These are phyloP conservation scores for Zoanthus gigantus DNA, from an alignment of 92 coral and sea anemone genomes.

Conservation along the genomic window DNA sequence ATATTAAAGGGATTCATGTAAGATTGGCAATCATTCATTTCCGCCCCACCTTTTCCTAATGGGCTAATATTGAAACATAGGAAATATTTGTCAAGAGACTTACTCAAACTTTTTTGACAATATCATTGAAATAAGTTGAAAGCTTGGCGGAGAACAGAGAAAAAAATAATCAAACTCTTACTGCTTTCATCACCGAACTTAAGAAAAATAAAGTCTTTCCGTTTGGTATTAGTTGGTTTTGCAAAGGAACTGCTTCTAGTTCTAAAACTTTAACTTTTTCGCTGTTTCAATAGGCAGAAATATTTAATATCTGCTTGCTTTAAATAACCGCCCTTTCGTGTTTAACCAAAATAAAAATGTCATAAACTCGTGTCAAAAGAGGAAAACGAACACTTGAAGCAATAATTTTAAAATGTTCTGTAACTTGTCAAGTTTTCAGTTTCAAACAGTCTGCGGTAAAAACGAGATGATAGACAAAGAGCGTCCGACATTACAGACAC, in stretches of 20 bases:
- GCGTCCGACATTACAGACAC: not conserved
- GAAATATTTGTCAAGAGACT: not conserved
- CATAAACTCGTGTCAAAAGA: not conserved
- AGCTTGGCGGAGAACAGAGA: not conserved
- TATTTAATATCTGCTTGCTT: not conserved
- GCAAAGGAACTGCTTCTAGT: not conserved
- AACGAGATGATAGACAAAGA: not conserved
- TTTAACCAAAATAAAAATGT: not conserved
- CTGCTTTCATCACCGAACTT: not conserved
- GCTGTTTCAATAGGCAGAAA: not conserved
- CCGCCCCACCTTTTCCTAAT: conserved; percentile 15
- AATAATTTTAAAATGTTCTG: not conserved
- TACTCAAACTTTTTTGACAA: not conserved
- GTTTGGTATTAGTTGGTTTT: not conserved
- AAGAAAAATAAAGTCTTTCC: not conserved
- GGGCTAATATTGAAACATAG: not conserved
- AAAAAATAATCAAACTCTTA: not conserved
- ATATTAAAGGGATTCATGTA: not conserved
- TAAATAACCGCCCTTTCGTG: not conserved
- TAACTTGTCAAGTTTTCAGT: not conserved
- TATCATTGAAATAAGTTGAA: not conserved
- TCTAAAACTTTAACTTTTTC: not conserved
- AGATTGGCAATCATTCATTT: not conserved
- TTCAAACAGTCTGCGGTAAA: not conserved
- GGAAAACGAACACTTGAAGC: not conserved